Evolutionary conservation across 2,113 vertebrate species (phyloP), one percentile per base, ranked within the genome.

Genomic region (Serinus canaria): DNA sequence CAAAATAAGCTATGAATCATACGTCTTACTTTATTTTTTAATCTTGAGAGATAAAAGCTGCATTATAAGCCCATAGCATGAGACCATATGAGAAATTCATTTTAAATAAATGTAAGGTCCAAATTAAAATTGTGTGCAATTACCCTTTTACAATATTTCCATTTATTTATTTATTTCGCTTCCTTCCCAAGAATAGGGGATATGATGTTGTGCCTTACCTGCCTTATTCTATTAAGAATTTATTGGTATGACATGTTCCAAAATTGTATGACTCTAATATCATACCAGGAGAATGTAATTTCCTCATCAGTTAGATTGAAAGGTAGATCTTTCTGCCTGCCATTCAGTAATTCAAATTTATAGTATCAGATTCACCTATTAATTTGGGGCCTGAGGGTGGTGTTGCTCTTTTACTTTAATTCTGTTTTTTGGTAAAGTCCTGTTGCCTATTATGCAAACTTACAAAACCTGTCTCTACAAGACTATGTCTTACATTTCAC

Each of bases 381-480:
- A 60, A 64, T 58, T 25, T 52, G 9, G 4, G 17, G 10, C 6
- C 31, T 37, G 16, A 27, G 2, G 1, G 6, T 19, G 6, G 10
- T 24, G 23, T 4, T 62, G 15, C 10, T 74, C 22, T 41, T 91
- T 73, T 46, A 4, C n/a, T 67, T 80, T 72, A 62, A 58, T 43
- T 67, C 33, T 84, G 5, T 1, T 49, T 83, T 87, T 87, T 41
- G 5, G 25, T 41, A 13, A 80, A 58, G 33, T 64, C 6, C 21
- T 0, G 0, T 62, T 79, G 10, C 14, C 25, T 70, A 7, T 33
- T 56, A 56, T 37, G 7, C 4, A 56, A 53, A 64, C 0, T 0
- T 68, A 27, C 8, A 56, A 64, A 39, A 49, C 6, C 9, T 63
- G 20, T 74, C 14, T 72, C 6, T 49, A 9, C 5, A 60, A 28